A percentile compares a stretch with the other conserved stretches of the same genome.
phyloP scores from a whole-genome alignment of 2,888 invertebrate genomes.

The Epirrhoe tristata region DNA sequence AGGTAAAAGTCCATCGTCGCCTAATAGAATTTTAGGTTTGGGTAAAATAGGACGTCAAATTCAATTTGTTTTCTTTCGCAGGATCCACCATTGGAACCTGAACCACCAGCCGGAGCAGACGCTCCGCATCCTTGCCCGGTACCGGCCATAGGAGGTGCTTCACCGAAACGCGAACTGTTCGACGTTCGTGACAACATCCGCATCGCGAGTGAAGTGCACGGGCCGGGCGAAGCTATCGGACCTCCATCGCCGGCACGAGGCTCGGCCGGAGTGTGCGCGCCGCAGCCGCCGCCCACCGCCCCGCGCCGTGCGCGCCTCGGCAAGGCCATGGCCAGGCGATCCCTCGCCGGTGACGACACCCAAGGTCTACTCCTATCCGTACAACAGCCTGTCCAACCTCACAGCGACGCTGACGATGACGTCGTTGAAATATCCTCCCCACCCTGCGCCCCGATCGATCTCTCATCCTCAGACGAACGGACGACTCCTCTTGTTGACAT shows the following conservation, averaged over 20 bases:
- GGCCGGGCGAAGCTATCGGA: constrained; percentile 76
- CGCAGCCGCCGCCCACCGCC: constrained; percentile 82
- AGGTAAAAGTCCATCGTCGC: background rate
- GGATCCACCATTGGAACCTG: constrained; percentile 77
- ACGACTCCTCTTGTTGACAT: constrained; percentile 77
- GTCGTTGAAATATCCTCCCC: constrained; percentile 81
- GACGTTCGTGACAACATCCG: constrained; percentile 73
- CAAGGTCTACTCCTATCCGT: constrained; percentile 76
- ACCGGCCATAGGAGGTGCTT: constrained; percentile 77
- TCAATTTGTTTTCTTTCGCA: constrained; percentile 42
- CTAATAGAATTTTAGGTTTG: too few species aligned
- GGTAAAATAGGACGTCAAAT: too few species aligned
- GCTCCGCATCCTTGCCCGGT: constrained; percentile 72
- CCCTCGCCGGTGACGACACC: constrained; percentile 83
- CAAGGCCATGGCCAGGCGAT: constrained; percentile 89
- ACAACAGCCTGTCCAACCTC: constrained; percentile 63
- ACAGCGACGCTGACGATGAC: constrained; percentile 82
- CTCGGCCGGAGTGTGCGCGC: constrained; percentile 88
- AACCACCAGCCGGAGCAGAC: constrained; percentile 73
- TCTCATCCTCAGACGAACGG: constrained; percentile 80
- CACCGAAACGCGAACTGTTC: constrained; percentile 75
- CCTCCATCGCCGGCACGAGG: constrained; percentile 89
- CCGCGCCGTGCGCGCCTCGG: constrained; percentile 78
- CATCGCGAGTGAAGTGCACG: constrained; percentile 67
- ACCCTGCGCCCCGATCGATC: constrained; percentile 75